Evolutionary conservation across 2,113 vertebrate species (phyloP).

Genomic region (Cyprinodon brontotheroides): DNA sequence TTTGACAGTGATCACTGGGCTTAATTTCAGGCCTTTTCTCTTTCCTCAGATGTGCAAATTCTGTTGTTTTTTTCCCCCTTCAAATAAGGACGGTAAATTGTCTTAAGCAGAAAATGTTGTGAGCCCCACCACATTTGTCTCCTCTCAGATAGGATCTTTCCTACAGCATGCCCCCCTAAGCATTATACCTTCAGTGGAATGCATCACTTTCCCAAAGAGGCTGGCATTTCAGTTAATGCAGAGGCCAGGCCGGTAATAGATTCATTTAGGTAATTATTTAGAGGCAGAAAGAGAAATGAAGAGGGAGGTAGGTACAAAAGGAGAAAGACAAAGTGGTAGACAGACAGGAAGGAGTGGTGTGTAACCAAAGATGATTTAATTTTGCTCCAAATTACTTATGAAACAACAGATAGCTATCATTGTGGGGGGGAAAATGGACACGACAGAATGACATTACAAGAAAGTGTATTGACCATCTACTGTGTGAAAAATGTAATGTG

Average conservation of each 20-base stretch:
- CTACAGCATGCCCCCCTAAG: constrained; percentile 1
- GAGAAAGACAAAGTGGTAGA: constrained; percentile 24
- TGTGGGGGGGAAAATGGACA: constrained; percentile 7
- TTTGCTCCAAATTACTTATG: constrained; percentile 38
- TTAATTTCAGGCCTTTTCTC: constrained; percentile 24
- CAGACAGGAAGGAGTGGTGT: constrained; percentile 19
- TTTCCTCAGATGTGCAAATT: constrained; percentile 15
- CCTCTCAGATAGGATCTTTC: constrained; percentile 13
- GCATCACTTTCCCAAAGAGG: constrained; percentile 42
- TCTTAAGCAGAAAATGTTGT: constrained; percentile 2
- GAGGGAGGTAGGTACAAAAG: background rate
- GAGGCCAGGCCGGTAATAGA: constrained; percentile 42
- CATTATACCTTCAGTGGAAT: constrained; percentile 40
- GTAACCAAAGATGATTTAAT: constrained; percentile 35
- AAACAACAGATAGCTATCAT: constrained; percentile 9
- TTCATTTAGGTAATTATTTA: constrained; percentile 70
- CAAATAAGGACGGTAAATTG: background rate
- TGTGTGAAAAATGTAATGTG: constrained; percentile 23
- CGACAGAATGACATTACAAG: constrained; percentile 13
- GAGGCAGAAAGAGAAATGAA: constrained; percentile 17
- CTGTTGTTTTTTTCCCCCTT: constrained; percentile 5
- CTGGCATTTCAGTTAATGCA: constrained; percentile 52
- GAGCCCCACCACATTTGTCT: background rate
- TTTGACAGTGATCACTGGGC: constrained; percentile 37
- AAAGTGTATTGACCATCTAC: constrained; percentile 26